phyloP scores from a whole-genome alignment of 2,797 vertebrate species.

The Zalophus californianus region DNA sequence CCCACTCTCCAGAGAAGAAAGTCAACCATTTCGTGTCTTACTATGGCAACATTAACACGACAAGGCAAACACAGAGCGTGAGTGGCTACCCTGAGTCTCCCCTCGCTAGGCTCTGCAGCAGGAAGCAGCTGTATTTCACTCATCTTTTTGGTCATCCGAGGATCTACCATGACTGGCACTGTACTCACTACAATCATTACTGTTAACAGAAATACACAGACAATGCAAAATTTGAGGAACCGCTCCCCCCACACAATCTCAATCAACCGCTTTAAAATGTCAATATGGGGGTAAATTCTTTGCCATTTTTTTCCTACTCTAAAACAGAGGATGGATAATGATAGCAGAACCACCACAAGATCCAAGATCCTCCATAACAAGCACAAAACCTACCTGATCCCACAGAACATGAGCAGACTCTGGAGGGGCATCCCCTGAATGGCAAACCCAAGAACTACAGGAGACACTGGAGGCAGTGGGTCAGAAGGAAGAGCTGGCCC shows the following conservation, averaged over 20 bases:
- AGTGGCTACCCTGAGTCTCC: not conserved
- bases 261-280: not conserved
- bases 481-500: not conserved
- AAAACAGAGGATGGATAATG: not conserved
- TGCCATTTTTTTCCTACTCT: not conserved
- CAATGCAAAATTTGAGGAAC: not conserved
- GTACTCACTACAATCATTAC: not conserved
- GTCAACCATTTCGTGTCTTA: not conserved
- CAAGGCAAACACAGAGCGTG: not conserved
- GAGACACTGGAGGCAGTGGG: too few species aligned
- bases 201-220: not conserved
- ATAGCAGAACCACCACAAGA: not conserved
- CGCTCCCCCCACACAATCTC: not conserved
- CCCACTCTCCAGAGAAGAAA: not conserved
- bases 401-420: not conserved
- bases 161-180: not conserved
- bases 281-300: not conserved
- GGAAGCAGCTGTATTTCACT: not conserved
- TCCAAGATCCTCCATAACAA: not conserved
- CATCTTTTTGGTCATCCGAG: not conserved
- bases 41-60: not conserved
- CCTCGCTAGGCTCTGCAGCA: not conserved
- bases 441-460: not conserved
- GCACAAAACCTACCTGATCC: not conserved
- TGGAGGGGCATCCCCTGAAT: not conserved